These are phyloP conservation scores for Limanda limanda DNA, from an alignment of 2,113 vertebrate genomes.

Conservation along the genomic window DNA sequence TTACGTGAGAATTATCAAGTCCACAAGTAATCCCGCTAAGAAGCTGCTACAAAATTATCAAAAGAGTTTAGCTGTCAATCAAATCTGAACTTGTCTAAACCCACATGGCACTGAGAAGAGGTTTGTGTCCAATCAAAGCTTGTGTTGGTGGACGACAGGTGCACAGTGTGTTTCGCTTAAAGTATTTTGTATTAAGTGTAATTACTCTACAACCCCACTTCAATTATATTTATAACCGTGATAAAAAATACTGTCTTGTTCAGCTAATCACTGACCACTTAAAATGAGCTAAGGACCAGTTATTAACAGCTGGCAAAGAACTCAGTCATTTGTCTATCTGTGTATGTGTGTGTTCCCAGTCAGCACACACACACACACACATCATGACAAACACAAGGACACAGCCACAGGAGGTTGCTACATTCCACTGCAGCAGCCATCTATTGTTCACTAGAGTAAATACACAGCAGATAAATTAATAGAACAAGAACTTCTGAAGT, in stretches of 20 bases:
- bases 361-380: neutral
- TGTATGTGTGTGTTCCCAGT: neutral
- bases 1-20: neutral
- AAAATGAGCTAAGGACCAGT: slow-evolving; percentile 9
- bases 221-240: slow-evolving; percentile 14
- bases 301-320: slow-evolving; percentile 14
- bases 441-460: slow-evolving; percentile 21
- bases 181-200: neutral
- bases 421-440: slow-evolving; percentile 32
- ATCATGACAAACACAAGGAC: slow-evolving; percentile 5
- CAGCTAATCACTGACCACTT: slow-evolving; percentile 9
- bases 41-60: neutral
- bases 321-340: neutral
- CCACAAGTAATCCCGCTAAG: neutral
- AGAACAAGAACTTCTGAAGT: slow-evolving; percentile 25
- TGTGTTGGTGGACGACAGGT: neutral
- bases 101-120: neutral
- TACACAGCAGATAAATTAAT: slow-evolving; percentile 39
- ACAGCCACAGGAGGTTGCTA: slow-evolving; percentile 36
- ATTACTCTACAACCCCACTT: neutral
- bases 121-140: too few species aligned
- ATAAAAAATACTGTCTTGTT: neutral
- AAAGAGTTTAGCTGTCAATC: neutral
- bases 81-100: neutral
- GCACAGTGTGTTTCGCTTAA: neutral